Conservation (phyloP, 30 jellyfish, hydroid and myxozoan genomes). For the Mastigias papua region DNA sequence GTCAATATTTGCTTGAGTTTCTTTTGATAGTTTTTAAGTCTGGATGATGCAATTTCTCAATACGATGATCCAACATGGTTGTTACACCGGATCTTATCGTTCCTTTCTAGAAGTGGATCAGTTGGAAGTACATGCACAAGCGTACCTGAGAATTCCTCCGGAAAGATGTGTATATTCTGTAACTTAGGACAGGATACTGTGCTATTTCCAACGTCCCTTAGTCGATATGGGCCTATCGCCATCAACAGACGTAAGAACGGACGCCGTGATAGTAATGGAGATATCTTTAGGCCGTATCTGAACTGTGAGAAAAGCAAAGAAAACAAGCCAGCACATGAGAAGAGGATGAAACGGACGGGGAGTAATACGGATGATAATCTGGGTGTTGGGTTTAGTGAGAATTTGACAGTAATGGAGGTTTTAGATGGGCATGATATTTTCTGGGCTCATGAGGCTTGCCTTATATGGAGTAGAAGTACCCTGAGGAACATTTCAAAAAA, state of each 20-base stretch:
- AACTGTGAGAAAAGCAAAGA: slow-evolving; percentile 7
- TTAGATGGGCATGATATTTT: slow-evolving; percentile 74
- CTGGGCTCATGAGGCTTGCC: slow-evolving; percentile 93
- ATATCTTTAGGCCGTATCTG: slow-evolving; percentile 86
- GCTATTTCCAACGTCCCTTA: slow-evolving; percentile 71
- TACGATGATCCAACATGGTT: no score
- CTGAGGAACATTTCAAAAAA: slow-evolving; percentile 43
- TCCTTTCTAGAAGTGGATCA: slow-evolving; percentile 48
- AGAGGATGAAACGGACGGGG: not conserved
- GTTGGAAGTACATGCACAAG: slow-evolving; percentile 23
- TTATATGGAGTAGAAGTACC: slow-evolving; percentile 76
- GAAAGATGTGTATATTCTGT: slow-evolving; percentile 81
- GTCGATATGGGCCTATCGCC: slow-evolving; percentile 82
- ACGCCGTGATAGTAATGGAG: slow-evolving; percentile 60
- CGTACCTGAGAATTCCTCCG: slow-evolving; percentile 13
- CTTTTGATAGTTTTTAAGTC: no score
- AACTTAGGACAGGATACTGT: slow-evolving; percentile 66
- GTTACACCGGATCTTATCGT: not conserved
- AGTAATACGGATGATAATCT: slow-evolving; percentile 25
- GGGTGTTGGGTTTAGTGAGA: slow-evolving; percentile 70
- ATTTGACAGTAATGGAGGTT: slow-evolving; percentile 42
- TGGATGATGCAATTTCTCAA: no score
- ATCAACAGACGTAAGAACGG: slow-evolving; percentile 28
- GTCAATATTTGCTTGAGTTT: no score
- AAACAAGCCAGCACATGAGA: not conserved